Conservation (phyloP, 92 coral and sea anemone genomes). For the Anthopleura xanthogrammica region DNA sequence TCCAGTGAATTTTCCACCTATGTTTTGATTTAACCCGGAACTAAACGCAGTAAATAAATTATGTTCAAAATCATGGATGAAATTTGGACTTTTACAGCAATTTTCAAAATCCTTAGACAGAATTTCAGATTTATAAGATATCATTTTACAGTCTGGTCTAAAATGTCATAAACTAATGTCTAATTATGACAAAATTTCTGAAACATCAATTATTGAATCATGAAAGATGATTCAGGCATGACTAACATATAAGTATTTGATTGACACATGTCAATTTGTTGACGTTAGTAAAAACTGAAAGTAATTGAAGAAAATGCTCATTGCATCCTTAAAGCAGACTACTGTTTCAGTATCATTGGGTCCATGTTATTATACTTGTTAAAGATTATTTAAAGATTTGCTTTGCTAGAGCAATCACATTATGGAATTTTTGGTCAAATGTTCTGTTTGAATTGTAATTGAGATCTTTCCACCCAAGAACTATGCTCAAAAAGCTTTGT, state of each 20-base stretch:
- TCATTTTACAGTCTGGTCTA: neutral
- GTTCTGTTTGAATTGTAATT: neutral
- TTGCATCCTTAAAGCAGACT: conserved; percentile 19
- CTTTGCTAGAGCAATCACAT: neutral
- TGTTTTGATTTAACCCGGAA: neutral
- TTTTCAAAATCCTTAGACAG: neutral
- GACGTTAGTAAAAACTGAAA: neutral
- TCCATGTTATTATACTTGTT: neutral
- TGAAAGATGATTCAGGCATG: neutral
- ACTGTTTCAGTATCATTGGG: conserved; percentile 21
- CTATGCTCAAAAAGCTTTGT: neutral
- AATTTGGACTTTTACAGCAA: neutral
- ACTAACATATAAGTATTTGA: neutral
- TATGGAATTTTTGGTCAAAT: neutral
- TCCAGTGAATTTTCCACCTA: neutral
- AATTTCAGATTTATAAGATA: neutral
- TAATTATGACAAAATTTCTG: neutral
- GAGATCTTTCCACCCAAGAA: neutral
- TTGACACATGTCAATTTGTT: neutral
- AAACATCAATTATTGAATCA: neutral
- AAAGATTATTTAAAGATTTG: neutral
- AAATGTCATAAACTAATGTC: neutral
- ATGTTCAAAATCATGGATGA: neutral
- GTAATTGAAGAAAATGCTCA: neutral
- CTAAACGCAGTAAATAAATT: neutral